These are phyloP conservation scores for Bellardia pandia DNA, from an alignment of 2,888 invertebrate species.

Conservation along the genomic window DNA sequence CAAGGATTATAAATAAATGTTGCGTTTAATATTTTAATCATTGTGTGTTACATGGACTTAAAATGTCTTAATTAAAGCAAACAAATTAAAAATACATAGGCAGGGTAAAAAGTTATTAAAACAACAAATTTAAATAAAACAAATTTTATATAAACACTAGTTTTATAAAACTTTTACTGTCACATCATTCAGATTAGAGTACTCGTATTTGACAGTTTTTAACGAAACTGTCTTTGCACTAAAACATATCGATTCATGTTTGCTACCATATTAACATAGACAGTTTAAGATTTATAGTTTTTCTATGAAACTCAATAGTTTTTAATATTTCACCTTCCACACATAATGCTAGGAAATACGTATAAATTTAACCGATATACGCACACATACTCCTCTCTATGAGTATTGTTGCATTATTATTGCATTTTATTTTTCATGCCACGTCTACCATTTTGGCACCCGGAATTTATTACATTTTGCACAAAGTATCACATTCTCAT, in stretches of 20 bases:
- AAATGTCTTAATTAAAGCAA: conserved; percentile 4
- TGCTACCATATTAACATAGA: background rate
- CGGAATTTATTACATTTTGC: conserved; percentile 62
- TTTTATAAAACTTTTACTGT: background rate
- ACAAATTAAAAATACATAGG: background rate
- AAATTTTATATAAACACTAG: too few species aligned
- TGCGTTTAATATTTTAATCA: conserved; percentile 10
- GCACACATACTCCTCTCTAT: background rate
- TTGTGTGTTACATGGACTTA: conserved; percentile 1
- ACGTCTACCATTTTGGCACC: conserved; percentile 53
- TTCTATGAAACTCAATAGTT: conserved; percentile 43
- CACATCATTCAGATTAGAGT: background rate
- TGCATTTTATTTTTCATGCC: conserved; percentile 52
- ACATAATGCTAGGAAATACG: conserved; percentile 3
- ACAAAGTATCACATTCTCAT: conserved; percentile 59
- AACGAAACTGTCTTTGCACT: background rate
- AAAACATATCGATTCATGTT: background rate
- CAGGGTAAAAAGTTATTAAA: background rate
- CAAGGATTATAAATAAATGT: conserved; percentile 40
- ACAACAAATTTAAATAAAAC: too few species aligned
- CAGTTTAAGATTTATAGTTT: conserved; percentile 45
- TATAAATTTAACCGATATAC: conserved; percentile 23
- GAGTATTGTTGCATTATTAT: conserved; percentile 17
- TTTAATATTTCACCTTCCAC: conserved; percentile 22
- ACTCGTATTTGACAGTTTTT: conserved; percentile 1